Evolutionary conservation across 2,113 vertebrate species (phyloP).

Genomic region (Syngnathus floridae): DNA sequence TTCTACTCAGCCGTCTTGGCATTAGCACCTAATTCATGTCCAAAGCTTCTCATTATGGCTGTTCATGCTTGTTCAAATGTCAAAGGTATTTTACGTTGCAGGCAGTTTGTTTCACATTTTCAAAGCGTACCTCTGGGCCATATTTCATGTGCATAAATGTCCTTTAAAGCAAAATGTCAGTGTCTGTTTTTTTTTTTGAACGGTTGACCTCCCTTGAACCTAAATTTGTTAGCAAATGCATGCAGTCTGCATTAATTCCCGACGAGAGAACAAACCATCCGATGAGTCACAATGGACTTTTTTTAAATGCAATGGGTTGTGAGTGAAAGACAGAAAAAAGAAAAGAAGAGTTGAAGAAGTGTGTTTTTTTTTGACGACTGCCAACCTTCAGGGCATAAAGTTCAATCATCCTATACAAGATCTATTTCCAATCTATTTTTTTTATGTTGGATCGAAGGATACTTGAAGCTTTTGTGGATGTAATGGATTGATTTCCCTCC

Average conservation of each 20-base stretch:
- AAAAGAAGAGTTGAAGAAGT: background rate
- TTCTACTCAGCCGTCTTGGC: background rate
- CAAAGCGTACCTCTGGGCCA: constrained; percentile 31
- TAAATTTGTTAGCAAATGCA: constrained; percentile 16
- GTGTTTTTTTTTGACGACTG: background rate
- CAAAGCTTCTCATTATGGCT: constrained; percentile 6
- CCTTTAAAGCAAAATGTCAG: constrained; percentile 54
- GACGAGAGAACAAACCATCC: background rate
- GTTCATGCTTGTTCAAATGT: constrained; percentile 42
- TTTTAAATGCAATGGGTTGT: background rate
- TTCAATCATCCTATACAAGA: background rate
- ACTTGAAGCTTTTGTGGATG: background rate
- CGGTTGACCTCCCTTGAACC: constrained; percentile 37
- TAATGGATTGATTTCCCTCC: background rate
- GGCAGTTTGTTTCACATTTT: constrained; percentile 49
- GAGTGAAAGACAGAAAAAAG: background rate
- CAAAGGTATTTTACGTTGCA: constrained; percentile 35
- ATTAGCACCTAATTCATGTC: constrained; percentile 11
- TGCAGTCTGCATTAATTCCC: background rate
- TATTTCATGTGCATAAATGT: constrained; percentile 44
- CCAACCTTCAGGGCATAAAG: background rate
- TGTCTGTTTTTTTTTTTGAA: constrained; percentile 22
- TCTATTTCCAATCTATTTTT: background rate
- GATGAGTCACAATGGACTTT: background rate
- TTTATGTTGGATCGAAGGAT: background rate